A percentile compares a stretch with the other conserved stretches of the same genome.
phyloP scores from a whole-genome alignment of 2,113 vertebrate genomes.

The Desmodus rotundus region DNA sequence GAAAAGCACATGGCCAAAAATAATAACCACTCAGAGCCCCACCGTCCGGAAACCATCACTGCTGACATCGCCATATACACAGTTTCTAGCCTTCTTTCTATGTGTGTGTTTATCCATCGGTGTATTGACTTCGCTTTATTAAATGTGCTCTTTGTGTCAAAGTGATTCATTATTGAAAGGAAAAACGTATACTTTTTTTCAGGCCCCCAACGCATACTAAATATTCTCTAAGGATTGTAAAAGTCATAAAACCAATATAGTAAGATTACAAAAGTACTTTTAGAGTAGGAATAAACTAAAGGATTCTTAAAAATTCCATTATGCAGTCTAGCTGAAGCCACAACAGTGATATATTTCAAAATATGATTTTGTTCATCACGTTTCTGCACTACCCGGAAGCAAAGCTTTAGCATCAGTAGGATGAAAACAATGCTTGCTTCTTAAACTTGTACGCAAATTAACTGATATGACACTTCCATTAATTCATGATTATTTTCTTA shows the following conservation, averaged over 20 bases:
- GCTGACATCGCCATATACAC: background rate
- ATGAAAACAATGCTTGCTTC: conserved; percentile 43
- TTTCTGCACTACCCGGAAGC: background rate
- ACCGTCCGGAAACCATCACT: background rate
- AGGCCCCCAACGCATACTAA: background rate
- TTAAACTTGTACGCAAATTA: conserved; percentile 5
- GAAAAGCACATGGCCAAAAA: conserved; percentile 4
- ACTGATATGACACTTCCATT: conserved; percentile 15
- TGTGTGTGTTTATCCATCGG: background rate
- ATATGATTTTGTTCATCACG: background rate
- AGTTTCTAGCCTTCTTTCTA: background rate
- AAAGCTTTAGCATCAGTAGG: conserved; percentile 17
- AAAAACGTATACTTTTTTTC: background rate
- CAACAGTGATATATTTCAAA: background rate
- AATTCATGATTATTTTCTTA: conserved; percentile 55
- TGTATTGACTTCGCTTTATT: background rate
- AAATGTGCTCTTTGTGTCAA: conserved; percentile 7
- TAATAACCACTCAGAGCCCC: background rate
- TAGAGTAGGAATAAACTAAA: background rate
- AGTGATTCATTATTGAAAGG: background rate
- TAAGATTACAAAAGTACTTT: conserved; percentile 23
- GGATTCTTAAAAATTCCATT: conserved; percentile 21
- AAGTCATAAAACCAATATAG: conserved; percentile 33
- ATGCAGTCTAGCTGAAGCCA: conserved; percentile 28
- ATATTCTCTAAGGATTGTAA: background rate